These are phyloP conservation scores for Hippocampus mohnikei DNA, from an alignment of 2,113 vertebrate species.

Conservation along the genomic window DNA sequence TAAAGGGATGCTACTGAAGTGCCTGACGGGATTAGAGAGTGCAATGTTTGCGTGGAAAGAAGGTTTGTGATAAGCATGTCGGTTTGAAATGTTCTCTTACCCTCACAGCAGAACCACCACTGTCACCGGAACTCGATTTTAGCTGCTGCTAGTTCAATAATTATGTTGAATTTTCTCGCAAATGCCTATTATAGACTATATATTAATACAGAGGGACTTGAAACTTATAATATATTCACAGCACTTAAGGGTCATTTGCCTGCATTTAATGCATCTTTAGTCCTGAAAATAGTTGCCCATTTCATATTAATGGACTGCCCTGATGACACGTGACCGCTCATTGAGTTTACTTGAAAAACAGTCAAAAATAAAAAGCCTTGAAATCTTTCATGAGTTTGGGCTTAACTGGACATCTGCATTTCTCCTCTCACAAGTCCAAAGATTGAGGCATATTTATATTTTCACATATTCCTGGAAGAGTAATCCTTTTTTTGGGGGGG, in stretches of 20 bases:
- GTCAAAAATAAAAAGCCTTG: slow-evolving; percentile 27
- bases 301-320: slow-evolving; percentile 23
- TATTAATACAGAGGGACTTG: slow-evolving; percentile 23
- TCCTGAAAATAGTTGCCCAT: slow-evolving; percentile 1
- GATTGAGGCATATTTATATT: slow-evolving; percentile 80
- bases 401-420: not conserved
- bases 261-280: slow-evolving; percentile 14
- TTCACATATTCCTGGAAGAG: slow-evolving; percentile 63
- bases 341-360: slow-evolving; percentile 52
- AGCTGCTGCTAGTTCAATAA: slow-evolving; percentile 45
- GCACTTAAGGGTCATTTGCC: slow-evolving; percentile 49
- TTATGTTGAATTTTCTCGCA: slow-evolving; percentile 29
- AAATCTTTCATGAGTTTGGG: slow-evolving; percentile 6
- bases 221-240: slow-evolving; percentile 46
- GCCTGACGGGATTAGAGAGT: slow-evolving; percentile 44
- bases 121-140: slow-evolving; percentile 38
- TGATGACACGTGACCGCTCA: slow-evolving; percentile 57
- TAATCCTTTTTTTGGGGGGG: not conserved
- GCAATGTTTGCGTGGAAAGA: not conserved
- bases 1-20: slow-evolving; percentile 44
- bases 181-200: slow-evolving; percentile 23
- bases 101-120: not conserved
- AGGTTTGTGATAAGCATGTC: slow-evolving; percentile 13
- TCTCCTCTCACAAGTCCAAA: slow-evolving; percentile 43
- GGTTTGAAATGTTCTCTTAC: slow-evolving; percentile 3